Evolutionary conservation across 2,797 vertebrate species (phyloP), one percentile per base, ranked within the genome.

Genomic region (Nyctibius grandis): DNA sequence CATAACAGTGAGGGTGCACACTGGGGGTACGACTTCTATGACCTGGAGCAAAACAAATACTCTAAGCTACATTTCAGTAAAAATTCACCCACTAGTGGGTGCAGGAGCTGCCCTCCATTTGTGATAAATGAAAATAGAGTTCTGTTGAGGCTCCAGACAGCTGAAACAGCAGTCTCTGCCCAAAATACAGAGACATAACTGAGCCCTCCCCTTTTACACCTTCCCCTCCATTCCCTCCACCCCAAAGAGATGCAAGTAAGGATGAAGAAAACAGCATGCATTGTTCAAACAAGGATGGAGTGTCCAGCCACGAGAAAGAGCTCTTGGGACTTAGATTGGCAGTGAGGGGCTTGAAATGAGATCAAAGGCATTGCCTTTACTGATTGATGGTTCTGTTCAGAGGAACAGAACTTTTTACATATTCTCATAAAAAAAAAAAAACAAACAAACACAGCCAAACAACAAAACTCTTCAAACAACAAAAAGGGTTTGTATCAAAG

Each of bases 51-150:
- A 75, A 57, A 33, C 28, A 68, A 67, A 40, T 23, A 15, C 19
- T 45, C 20, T 18, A 48, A 93, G 74, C 54, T 73, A 8, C 15
- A 36, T 28, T 70, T 82, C 48, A 4, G 70, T 61, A 69, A 76
- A 76, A 91, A 65, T 38, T 81, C 77, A 81, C 80, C 92, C 91
- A 50, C 54, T 82, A 85, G 93, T 92, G 89, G 81, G 87, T 93
- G 93, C 94, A 89, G 75, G 64, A n/a, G 36, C 76, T 91, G 82
- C 68, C 85, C 56, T 91, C 47, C 34, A 34, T 83, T 68, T 72
- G 81, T 65, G 51, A 51, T 59, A 67, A 89, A 76, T 54, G 67
- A 64, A 91, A 63, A 13, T 0, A 31, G 50, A 14, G 20, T 54
- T 79, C 45, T 63, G 14, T 5, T 21, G 64, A 80, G 60, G 25